These are phyloP conservation scores for Meda fulgida DNA, from an alignment of 2,797 vertebrate species.

Conservation along the genomic window DNA sequence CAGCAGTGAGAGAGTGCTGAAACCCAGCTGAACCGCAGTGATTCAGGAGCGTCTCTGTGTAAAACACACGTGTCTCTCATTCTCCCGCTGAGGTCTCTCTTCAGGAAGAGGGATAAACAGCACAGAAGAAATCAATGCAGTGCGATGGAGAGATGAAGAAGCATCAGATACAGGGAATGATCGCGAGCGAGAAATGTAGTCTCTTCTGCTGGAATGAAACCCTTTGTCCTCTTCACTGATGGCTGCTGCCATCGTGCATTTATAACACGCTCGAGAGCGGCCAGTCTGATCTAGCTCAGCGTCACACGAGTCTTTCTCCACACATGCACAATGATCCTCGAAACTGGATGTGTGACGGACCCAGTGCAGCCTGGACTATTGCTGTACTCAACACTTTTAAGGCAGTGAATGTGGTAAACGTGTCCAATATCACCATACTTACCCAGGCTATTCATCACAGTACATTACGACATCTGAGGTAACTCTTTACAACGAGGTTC, in stretches of 20 bases:
- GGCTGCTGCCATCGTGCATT: constrained; percentile 77
- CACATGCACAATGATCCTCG: neutral
- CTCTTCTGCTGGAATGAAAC: constrained; percentile 63
- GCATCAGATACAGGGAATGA: neutral
- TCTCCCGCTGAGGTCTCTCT: constrained; percentile 20
- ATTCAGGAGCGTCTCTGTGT: constrained; percentile 52
- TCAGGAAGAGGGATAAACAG: constrained; percentile 46
- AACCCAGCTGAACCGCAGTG: constrained; percentile 63
- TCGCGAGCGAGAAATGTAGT: constrained; percentile 9
- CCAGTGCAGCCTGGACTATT: constrained; percentile 24
- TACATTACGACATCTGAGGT: no score
- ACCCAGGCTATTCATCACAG: neutral
- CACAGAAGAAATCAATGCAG: constrained; percentile 61
- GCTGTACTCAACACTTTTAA: no score
- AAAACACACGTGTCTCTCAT: constrained; percentile 36
- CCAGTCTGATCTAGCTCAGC: constrained; percentile 72
- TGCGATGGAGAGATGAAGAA: constrained; percentile 4
- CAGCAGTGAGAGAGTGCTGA: constrained; percentile 50
- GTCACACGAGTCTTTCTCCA: constrained; percentile 40
- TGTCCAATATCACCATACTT: neutral
- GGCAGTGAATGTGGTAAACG: neutral
- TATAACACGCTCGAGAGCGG: constrained; percentile 69
- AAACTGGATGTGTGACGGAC: constrained; percentile 40
- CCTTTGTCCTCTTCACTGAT: constrained; percentile 74
- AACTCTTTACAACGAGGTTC: no score